Percentiles rank a stretch among this genome's conserved stretches.
These are phyloP conservation scores for Acipenser transmontanus DNA, from an alignment of 2,797 vertebrate species.

Conservation along the genomic window DNA sequence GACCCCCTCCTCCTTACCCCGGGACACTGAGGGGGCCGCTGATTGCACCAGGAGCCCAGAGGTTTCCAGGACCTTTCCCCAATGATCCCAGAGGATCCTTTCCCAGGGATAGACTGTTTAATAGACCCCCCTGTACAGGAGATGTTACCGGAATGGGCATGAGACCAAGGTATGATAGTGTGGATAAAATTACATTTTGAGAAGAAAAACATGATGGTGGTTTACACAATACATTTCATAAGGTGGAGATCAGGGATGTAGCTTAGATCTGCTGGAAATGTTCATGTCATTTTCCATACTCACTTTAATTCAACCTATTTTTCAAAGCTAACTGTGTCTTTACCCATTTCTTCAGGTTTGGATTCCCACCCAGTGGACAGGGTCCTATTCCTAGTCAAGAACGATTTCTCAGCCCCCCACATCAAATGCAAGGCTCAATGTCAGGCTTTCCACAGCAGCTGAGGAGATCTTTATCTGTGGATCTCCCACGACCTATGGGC, in stretches of 20 bases:
- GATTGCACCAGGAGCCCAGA: conserved; percentile 40
- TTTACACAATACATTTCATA: too few relatives aligned
- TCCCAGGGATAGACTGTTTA: conserved; percentile 73
- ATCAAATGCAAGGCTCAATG: conserved; percentile 67
- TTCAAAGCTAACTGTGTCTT: too few relatives aligned
- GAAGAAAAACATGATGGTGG: too few relatives aligned
- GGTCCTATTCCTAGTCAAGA: conserved; percentile 72
- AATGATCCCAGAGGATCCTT: conserved; percentile 75
- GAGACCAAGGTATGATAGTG: conserved; percentile 46
- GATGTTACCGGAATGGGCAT: conserved; percentile 67
- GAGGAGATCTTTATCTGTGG: conserved; percentile 78
- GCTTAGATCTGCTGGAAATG: too few relatives aligned
- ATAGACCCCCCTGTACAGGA: conserved; percentile 66
- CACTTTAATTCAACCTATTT: too few relatives aligned
- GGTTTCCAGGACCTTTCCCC: conserved; percentile 73
- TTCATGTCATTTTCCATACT: too few relatives aligned
- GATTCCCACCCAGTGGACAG: conserved; percentile 70
- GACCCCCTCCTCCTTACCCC: conserved; percentile 94
- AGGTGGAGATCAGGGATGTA: too few relatives aligned
- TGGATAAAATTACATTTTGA: too few relatives aligned
- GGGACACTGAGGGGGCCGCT: conserved; percentile 71
- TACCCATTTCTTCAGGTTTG: conserved; percentile 59
- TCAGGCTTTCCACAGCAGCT: conserved; percentile 73
- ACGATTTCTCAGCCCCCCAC: conserved; percentile 73
- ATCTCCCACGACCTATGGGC: conserved; percentile 71